These are phyloP conservation scores for Conops quadrifasciatus DNA, from an alignment of 2,888 invertebrate genomes.

Conservation along the genomic window DNA sequence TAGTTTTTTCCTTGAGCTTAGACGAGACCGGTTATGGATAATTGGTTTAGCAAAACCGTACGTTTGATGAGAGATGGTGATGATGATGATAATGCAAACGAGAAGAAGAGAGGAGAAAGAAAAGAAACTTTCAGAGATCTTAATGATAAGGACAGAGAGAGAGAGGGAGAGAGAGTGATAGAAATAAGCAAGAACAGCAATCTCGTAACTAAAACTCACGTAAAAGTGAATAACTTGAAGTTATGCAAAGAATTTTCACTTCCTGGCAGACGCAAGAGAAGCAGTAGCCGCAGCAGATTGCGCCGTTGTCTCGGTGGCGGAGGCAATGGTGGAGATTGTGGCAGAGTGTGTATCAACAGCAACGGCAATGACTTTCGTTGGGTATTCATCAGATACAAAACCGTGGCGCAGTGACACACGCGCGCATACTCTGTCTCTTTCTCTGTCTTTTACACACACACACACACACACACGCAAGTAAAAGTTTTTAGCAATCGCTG, in stretches of 20 bases:
- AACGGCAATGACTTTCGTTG: constrained; percentile 15
- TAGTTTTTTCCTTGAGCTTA: not conserved
- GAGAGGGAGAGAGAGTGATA: constrained; percentile 1
- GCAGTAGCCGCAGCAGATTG: no score
- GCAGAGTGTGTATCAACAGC: not conserved
- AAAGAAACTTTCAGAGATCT: not conserved
- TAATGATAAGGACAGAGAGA: not conserved
- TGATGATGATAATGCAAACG: not conserved
- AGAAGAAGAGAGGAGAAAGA: not conserved
- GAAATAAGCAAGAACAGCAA: constrained; percentile 9
- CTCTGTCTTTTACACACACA: no score
- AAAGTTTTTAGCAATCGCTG: constrained; percentile 24
- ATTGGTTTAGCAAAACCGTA: no score
- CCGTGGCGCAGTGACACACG: no score
- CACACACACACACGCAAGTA: constrained; percentile 17
- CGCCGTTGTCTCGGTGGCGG: no score
- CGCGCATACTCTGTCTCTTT: no score
- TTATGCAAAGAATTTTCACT: constrained; percentile 37
- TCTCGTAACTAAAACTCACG: not conserved
- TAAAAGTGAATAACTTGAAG: constrained; percentile 29
- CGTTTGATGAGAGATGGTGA: not conserved
- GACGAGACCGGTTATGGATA: not conserved
- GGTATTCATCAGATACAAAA: not conserved
- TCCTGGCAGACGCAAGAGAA: not conserved
- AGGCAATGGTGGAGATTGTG: no score